These are phyloP conservation scores for Mohoua ochrocephala DNA, from an alignment of 2,113 vertebrate species.

Conservation along the genomic window DNA sequence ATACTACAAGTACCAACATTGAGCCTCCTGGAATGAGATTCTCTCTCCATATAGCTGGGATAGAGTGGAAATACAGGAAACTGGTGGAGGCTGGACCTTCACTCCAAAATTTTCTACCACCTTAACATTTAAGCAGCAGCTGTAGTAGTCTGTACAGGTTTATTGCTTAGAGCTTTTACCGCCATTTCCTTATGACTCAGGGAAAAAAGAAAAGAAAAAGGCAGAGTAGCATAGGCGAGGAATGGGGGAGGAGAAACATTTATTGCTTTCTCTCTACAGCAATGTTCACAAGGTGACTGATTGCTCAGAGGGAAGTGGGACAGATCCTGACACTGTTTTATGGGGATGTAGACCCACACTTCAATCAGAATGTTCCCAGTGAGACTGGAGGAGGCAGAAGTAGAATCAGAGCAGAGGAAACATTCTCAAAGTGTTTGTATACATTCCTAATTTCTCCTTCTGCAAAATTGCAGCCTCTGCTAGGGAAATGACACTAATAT, in stretches of 20 bases:
- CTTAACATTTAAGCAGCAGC: not conserved
- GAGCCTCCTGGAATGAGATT: not conserved
- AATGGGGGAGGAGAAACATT: not conserved
- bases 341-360: not conserved
- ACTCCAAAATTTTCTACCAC: not conserved
- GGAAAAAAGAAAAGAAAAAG: not conserved
- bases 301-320: not conserved
- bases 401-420: not conserved
- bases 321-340: not conserved
- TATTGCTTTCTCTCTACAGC: not conserved
- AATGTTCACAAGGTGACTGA: not conserved
- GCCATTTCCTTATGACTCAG: not conserved
- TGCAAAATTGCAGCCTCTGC: not conserved
- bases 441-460: not conserved
- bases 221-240: not conserved
- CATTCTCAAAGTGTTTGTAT: not conserved
- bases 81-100: not conserved
- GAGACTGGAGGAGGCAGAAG: not conserved
- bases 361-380: not conserved
- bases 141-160: not conserved
- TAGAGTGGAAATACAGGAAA: not conserved
- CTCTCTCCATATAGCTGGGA: not conserved
- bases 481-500: not conserved
- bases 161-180: not conserved
- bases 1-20: not conserved